Percentiles rank a stretch among this genome's conserved stretches.
These are phyloP conservation scores for Pelobates fuscus DNA, from an alignment of 2,113 vertebrate species.

Conservation along the genomic window DNA sequence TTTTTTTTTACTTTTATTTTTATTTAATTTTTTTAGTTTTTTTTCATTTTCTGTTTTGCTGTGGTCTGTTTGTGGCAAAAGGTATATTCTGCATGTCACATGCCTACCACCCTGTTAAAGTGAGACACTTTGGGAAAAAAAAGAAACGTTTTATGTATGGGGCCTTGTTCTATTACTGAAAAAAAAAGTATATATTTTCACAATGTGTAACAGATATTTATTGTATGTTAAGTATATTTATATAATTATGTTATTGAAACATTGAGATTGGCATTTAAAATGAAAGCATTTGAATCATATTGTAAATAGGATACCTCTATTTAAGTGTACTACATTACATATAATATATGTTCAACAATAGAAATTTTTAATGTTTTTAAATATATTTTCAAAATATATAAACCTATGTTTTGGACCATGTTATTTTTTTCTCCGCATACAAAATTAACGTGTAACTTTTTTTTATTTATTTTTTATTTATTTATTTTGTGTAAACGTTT, in stretches of 20 bases:
- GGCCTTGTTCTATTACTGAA: constrained; percentile 76
- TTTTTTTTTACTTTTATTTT: constrained; percentile 47
- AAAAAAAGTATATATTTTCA: constrained; percentile 73
- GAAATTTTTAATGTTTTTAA: constrained; percentile 79
- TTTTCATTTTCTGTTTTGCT: constrained; percentile 67
- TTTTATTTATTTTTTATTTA: no score
- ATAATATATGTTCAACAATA: constrained; percentile 86
- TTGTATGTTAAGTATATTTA: constrained; percentile 82
- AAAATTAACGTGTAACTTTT: constrained; percentile 64
- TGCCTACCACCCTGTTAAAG: constrained; percentile 77
- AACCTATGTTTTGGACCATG: constrained; percentile 68
- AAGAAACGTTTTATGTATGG: constrained; percentile 79
- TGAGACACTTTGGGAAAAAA: constrained; percentile 75
- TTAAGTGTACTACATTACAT: constrained; percentile 83
- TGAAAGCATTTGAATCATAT: constrained; percentile 76
- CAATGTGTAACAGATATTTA: constrained; percentile 85
- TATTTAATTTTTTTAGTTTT: constrained; percentile 56
- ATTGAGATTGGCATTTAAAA: constrained; percentile 79
- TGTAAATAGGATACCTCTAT: constrained; percentile 83
- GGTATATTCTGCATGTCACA: constrained; percentile 75
- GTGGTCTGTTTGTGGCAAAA: constrained; percentile 77
- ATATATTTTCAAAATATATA: constrained; percentile 80
- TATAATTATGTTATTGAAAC: constrained; percentile 78
- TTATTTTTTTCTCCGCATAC: constrained; percentile 80
- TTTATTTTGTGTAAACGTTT: no score